Evolutionary conservation across 1,140 invertebrate species (phyloP).

Genomic region (Schlechtendalia chinensis): DNA sequence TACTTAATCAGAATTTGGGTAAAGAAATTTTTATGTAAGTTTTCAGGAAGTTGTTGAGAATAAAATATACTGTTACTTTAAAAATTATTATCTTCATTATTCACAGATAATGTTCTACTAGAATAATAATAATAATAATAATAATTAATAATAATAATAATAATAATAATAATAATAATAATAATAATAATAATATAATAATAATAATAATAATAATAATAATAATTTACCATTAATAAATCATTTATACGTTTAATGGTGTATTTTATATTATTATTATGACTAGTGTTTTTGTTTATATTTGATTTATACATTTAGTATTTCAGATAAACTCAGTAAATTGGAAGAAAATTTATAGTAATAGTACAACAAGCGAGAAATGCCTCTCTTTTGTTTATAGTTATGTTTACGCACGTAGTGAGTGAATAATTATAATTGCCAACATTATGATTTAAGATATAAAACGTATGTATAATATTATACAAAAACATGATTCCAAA

Average conservation of each 20-base stretch:
- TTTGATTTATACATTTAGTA: constrained; percentile 18
- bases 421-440: constrained; percentile 21
- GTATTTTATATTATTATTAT: not conserved
- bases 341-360: constrained; percentile 13
- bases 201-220: no score
- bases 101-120: not conserved
- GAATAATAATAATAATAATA: not conserved
- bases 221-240: not conserved
- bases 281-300: constrained; percentile 12
- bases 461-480: constrained; percentile 3
- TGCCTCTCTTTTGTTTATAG: constrained; percentile 21
- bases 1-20: constrained; percentile 14
- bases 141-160: no score
- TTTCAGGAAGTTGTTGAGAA: not conserved
- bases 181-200: no score
- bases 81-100: not conserved
- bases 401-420: not conserved
- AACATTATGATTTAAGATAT: constrained; percentile 1
- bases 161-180: no score
- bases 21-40: constrained; percentile 14
- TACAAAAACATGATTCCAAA: no score
- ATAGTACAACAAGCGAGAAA: not conserved
- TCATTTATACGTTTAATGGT: not conserved
- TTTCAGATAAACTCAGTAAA: constrained; percentile 7
- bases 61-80: not conserved